phyloP scores from a whole-genome alignment of 2,797 vertebrate genomes.

The Chaenodraco wilsoni region DNA sequence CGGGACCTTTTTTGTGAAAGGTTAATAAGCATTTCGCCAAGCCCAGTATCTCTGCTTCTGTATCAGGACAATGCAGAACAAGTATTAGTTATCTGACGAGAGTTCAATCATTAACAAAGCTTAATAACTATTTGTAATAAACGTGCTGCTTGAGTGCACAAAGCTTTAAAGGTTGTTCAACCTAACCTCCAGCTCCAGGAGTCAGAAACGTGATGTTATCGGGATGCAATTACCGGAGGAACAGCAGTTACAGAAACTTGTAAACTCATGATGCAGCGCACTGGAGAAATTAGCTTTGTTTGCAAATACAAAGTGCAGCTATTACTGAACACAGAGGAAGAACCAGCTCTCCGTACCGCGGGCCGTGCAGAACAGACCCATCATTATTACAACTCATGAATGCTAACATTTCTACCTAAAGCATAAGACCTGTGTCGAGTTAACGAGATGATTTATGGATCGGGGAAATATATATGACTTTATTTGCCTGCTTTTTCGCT shows the following conservation, averaged over 20 bases:
- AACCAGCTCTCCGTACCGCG: not conserved
- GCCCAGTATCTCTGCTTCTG: not conserved
- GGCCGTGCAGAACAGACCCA: not conserved
- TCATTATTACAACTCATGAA: slow-evolving; percentile 10
- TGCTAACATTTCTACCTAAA: not conserved
- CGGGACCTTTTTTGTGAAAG: not conserved
- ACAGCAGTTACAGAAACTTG: slow-evolving; percentile 15
- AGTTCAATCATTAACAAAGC: slow-evolving; percentile 28
- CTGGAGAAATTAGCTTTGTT: slow-evolving; percentile 23
- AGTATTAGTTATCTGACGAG: slow-evolving; percentile 14
- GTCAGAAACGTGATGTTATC: slow-evolving; percentile 29
- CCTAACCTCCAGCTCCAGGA: not conserved
- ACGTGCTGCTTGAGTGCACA: not conserved
- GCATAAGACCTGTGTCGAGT: not conserved
- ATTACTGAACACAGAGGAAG: slow-evolving; percentile 13
- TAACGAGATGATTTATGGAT: slow-evolving; percentile 21
- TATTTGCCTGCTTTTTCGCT: not conserved
- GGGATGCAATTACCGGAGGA: slow-evolving; percentile 4
- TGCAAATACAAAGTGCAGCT: slow-evolving; percentile 16
- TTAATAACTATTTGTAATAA: slow-evolving; percentile 53
- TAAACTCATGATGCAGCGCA: slow-evolving; percentile 18
- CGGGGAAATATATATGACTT: not conserved
- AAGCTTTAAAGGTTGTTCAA: not conserved
- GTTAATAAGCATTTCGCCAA: not conserved
- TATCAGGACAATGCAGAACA: not conserved